Percentiles rank a stretch among this genome's conserved stretches.
Evolutionary conservation across 2,797 vertebrate species (phyloP).

Genomic region (Molothrus ater): DNA sequence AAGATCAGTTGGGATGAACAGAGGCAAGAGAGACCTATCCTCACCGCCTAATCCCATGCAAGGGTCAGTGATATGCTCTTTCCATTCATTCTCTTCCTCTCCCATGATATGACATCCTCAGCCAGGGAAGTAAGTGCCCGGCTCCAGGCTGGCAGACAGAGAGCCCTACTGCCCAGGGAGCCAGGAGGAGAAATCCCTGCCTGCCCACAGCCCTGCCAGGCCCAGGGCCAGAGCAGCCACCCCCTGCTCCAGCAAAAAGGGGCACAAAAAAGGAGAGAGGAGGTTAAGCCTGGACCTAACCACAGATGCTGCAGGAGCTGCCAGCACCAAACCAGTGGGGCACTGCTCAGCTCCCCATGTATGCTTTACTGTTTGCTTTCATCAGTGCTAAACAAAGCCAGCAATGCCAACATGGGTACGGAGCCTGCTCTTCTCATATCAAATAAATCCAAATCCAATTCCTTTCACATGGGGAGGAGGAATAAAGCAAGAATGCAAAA

Average conservation of each 20-base stretch:
- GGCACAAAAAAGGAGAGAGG: accelerated
- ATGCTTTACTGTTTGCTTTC: not conserved
- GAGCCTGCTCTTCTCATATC: not conserved
- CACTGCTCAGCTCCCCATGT: accelerated
- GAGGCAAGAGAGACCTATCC: not conserved
- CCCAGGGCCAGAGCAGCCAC: not conserved
- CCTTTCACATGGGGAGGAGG: not conserved
- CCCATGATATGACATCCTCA: not conserved
- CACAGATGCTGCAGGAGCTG: not conserved
- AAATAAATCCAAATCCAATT: not conserved
- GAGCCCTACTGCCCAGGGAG: not conserved
- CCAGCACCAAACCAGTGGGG: accelerated
- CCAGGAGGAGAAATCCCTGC: not conserved
- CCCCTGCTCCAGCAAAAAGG: not conserved
- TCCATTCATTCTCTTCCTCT: not conserved
- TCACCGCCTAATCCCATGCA: not conserved
- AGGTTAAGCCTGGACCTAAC: not conserved
- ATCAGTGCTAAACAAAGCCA: not conserved
- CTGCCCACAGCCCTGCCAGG: not conserved
- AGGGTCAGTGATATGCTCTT: not conserved
- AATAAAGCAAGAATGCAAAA: not conserved
- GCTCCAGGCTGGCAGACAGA: not conserved
- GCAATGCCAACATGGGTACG: accelerated
- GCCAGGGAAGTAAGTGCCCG: not conserved
- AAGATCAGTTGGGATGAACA: not conserved